These are phyloP conservation scores for Melanotaenia duboulayi DNA, from an alignment of 2,113 vertebrate genomes.

Conservation along the genomic window DNA sequence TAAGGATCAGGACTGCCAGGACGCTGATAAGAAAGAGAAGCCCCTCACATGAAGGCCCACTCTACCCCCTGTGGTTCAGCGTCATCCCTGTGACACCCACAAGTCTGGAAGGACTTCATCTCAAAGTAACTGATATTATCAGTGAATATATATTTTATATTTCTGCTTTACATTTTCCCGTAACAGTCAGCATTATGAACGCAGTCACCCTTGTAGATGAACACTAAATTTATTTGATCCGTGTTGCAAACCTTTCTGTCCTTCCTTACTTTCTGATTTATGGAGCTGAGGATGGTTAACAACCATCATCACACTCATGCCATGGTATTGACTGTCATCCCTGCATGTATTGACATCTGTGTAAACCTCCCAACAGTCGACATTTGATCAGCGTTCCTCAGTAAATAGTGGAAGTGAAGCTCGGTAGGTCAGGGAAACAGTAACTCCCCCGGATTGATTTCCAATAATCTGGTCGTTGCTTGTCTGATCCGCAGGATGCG, in stretches of 20 bases:
- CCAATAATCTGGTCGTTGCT: slow-evolving; percentile 70
- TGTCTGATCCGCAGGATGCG: slow-evolving; percentile 60
- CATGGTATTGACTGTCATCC: slow-evolving; percentile 37
- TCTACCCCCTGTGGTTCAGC: slow-evolving; percentile 39
- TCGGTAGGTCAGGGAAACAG: slow-evolving; percentile 64
- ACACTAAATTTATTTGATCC: not conserved
- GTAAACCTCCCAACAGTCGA: slow-evolving; percentile 52
- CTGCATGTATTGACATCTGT: slow-evolving; percentile 56
- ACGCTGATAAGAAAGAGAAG: slow-evolving; percentile 72
- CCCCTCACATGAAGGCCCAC: slow-evolving; percentile 27
- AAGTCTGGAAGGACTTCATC: slow-evolving; percentile 38
- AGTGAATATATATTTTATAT: slow-evolving; percentile 5
- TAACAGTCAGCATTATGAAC: slow-evolving; percentile 3
- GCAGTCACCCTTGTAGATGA: not conserved
- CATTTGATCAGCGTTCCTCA: slow-evolving; percentile 61
- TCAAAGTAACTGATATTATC: slow-evolving; percentile 53
- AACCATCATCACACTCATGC: slow-evolving; percentile 12
- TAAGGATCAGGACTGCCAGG: slow-evolving; percentile 73
- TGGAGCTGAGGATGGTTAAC: slow-evolving; percentile 36
- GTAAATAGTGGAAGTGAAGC: slow-evolving; percentile 70
- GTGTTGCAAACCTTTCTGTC: not conserved
- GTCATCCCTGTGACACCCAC: slow-evolving; percentile 37
- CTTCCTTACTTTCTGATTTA: slow-evolving; percentile 40
- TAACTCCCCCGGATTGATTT: slow-evolving; percentile 73
- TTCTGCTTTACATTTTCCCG: not conserved